Conservation (phyloP, 2,797 vertebrate genomes). For the Otus scops region DNA sequence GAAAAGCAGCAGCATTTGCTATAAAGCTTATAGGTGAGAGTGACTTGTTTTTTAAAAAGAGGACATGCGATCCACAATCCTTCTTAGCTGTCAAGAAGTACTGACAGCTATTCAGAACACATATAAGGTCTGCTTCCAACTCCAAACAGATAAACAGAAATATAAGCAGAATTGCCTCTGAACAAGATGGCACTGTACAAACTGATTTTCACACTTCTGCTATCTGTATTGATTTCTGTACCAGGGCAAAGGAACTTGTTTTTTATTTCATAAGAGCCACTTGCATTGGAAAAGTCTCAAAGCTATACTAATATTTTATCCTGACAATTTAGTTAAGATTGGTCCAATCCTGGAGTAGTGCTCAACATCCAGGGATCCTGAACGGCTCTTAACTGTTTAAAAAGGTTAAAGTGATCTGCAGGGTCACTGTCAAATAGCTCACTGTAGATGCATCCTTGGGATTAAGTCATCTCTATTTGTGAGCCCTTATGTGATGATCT, state of each 20-base stretch:
- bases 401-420: neutral
- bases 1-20: neutral
- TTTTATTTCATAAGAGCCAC: neutral
- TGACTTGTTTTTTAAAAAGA: neutral
- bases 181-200: neutral
- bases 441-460: conserved; percentile 30
- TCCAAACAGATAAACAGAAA: neutral
- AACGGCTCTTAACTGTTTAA: neutral
- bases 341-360: neutral
- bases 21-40: neutral
- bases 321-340: neutral
- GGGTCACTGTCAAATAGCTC: neutral
- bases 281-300: neutral
- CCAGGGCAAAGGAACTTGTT: neutral
- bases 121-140: neutral
- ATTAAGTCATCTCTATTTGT: conserved; percentile 63
- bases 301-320: neutral
- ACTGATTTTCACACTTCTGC: neutral
- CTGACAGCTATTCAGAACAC: neutral
- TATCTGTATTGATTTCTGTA: neutral
- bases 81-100: neutral
- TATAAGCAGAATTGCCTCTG: neutral
- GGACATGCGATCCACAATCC: neutral
- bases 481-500: conserved; percentile 40
- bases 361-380: neutral